Base-by-base conservation (phyloP, 2,797 vertebrate species). In the Cyclura pinguis region DNA sequence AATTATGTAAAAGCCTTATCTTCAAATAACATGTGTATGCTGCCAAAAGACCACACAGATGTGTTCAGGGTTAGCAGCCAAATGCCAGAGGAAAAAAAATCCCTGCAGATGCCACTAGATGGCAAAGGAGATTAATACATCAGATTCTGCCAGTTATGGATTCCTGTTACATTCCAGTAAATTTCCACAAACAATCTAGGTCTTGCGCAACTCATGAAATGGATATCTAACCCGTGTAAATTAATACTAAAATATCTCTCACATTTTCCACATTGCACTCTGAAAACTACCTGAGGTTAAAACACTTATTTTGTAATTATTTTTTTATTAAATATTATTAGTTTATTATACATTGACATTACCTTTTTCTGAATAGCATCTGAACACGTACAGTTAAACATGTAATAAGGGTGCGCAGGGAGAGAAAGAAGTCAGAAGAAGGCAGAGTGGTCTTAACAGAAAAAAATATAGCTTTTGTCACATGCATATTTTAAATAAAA, bases 101-200 rank as follows among this genome's bases (percentile, higher is more conserved):
- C 6, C 8, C 20, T 50, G 35, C 6, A 22, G 24, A 74, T 35
- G 22, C n/a, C 22, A 73, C 20, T 85, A 83, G 81, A 83, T 83
- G 47, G 47, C 32, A 3, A 67, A 72, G 47, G 64, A 94, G 88
- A 90, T 94, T 87, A 94, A 87, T 0, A 3, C 27, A 93, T 72
- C 47, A 1, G 55, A 47, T 38, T 42, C 88, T 77, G 22, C 32
- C 14, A 10, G 72, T 29, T 35, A 27, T 13, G 13, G 9, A 10
- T 35, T 27, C n/a, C 87, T 57, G 52, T 38, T 73, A 0, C 0
- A 0, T 50, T 89, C 94, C 89, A 92, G 94, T 94, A 95, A 93
- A 87, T 94, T 95, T 95, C 96, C 92, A 86, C 74, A 35, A 91
- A 91, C n/a, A 85, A 74, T 57, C 13, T 85, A 42, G 2, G 42